Evolutionary conservation across 2,888 invertebrate genomes (phyloP).

Genomic region (Lordiphosa andalusiaca): DNA sequence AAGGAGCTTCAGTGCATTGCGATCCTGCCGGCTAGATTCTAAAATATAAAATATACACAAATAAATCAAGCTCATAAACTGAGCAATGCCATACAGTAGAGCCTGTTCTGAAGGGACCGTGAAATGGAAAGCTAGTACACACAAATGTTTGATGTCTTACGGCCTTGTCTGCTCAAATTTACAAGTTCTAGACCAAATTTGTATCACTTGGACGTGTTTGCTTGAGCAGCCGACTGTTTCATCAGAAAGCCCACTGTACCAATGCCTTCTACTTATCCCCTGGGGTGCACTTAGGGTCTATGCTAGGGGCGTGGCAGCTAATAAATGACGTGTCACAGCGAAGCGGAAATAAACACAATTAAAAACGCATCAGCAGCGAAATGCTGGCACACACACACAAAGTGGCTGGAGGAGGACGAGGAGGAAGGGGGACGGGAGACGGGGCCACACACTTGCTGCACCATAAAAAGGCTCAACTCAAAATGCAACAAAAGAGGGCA

Average conservation of each 20-base stretch:
- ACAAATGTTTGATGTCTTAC: no score
- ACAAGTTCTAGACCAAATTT: no score
- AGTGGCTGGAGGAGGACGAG: neutral
- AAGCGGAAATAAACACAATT: slow-evolving; percentile 75
- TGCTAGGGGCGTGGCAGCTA: slow-evolving; percentile 37
- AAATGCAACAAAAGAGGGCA: neutral
- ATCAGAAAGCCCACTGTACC: no score
- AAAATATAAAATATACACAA: slow-evolving; percentile 1
- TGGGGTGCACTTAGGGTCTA: neutral
- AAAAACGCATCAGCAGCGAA: slow-evolving; percentile 72
- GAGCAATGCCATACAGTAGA: no score
- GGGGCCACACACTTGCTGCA: slow-evolving; percentile 16
- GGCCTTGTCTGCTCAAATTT: no score
- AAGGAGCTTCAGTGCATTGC: slow-evolving; percentile 8
- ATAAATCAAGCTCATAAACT: neutral
- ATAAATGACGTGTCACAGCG: slow-evolving; percentile 69
- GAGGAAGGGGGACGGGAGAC: neutral
- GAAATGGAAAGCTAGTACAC: no score
- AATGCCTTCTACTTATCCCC: no score
- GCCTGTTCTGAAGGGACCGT: no score
- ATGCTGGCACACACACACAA: slow-evolving; percentile 22
- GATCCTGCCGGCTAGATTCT: neutral
- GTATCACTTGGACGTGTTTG: no score
- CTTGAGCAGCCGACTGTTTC: no score
- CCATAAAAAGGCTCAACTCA: slow-evolving; percentile 11